Evolutionary conservation across 23 tunicate genomes (phyloP).

Genomic region (Ascidia mentula): DNA sequence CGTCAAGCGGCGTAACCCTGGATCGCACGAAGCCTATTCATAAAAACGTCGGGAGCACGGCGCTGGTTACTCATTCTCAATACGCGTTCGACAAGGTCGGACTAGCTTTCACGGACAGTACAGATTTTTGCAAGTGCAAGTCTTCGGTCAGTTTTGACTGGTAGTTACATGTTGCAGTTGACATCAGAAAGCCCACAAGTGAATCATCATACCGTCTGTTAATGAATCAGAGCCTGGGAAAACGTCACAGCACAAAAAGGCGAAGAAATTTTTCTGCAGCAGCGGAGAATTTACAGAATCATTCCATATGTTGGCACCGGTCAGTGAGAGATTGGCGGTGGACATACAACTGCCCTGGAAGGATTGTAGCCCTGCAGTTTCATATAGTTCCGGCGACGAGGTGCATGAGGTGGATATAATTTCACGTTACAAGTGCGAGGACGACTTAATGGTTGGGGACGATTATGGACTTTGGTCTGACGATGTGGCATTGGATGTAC

Average conservation of each 20-base stretch:
- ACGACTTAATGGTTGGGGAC: neutral
- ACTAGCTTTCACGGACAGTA: slow-evolving; percentile 1
- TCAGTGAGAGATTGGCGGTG: slow-evolving; percentile 4
- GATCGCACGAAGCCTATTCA: neutral
- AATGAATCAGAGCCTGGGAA: neutral
- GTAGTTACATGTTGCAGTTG: no score
- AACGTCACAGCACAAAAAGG: neutral
- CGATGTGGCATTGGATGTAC: neutral
- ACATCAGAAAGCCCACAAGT: no score
- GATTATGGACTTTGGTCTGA: neutral
- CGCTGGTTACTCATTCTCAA: slow-evolving; percentile 35
- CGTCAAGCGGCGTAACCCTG: slow-evolving; percentile 28
- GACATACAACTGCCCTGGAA: slow-evolving; percentile 4
- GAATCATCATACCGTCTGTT: slow-evolving; percentile 14
- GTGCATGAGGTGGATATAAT: slow-evolving; percentile 1
- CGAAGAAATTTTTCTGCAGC: neutral
- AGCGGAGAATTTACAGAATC: slow-evolving; percentile 2
- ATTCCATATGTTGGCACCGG: slow-evolving; percentile 49
- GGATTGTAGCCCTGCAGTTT: neutral
- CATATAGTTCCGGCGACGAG: slow-evolving; percentile 23
- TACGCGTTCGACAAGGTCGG: slow-evolving; percentile 29
- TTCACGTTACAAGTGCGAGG: neutral
- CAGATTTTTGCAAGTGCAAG: neutral
- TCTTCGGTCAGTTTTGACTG: no score
- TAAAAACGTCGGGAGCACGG: slow-evolving; percentile 24